Conservation (phyloP, 2,113 vertebrate species). For the Neoarius graeffei region DNA sequence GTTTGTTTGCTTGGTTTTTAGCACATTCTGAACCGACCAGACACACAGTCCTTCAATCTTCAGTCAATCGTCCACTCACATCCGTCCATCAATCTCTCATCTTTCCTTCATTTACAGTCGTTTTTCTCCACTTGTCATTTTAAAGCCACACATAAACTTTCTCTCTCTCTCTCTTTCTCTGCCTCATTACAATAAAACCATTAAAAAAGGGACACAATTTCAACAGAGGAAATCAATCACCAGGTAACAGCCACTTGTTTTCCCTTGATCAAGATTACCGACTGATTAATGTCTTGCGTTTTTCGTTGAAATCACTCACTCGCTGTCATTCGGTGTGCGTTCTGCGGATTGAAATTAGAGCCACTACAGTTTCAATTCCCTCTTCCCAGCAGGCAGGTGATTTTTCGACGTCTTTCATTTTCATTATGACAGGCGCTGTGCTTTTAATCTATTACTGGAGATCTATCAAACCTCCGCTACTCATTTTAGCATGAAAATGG, state of each 20-base stretch:
- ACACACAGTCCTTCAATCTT: background rate
- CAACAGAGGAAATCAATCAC: slow-evolving; percentile 49
- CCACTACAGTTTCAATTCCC: background rate
- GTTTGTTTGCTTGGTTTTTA: background rate
- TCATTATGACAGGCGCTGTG: background rate
- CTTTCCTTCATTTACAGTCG: background rate
- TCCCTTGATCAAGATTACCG: slow-evolving; percentile 33
- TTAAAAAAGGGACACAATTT: slow-evolving; percentile 18
- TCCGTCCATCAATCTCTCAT: slow-evolving; percentile 23
- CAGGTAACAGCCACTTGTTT: slow-evolving; percentile 42
- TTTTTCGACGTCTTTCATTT: slow-evolving; percentile 1
- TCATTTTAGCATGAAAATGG: background rate
- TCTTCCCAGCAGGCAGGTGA: background rate
- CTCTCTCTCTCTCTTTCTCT: slow-evolving; percentile 3
- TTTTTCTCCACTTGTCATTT: background rate
- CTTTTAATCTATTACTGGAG: slow-evolving; percentile 22
- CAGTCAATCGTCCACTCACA: slow-evolving; percentile 43
- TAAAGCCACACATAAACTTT: background rate
- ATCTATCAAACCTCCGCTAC: background rate
- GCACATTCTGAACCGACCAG: background rate
- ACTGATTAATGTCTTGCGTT: slow-evolving; percentile 45
- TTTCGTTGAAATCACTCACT: slow-evolving; percentile 38
- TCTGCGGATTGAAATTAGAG: slow-evolving; percentile 7
- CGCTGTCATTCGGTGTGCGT: background rate
- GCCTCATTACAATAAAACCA: slow-evolving; percentile 27